Evolutionary conservation across 2,888 invertebrate species (phyloP).

Genomic region (Petrophora chlorosata): DNA sequence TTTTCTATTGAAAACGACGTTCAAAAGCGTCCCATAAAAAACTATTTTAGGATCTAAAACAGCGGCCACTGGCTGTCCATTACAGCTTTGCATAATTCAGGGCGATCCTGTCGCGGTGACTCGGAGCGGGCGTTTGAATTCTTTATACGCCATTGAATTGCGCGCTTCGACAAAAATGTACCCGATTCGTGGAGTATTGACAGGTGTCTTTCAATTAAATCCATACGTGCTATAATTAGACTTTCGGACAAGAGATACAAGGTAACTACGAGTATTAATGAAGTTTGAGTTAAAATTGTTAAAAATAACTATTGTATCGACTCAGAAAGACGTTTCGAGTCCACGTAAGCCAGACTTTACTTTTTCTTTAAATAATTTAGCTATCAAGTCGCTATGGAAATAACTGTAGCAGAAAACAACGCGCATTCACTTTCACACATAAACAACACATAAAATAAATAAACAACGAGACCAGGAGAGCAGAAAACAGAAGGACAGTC

Average conservation of each 20-base stretch:
- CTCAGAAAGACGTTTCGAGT: no score
- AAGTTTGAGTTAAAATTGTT: conserved; percentile 6
- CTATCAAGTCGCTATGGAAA: conserved; percentile 20
- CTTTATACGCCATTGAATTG: conserved; percentile 64
- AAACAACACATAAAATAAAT: conserved; percentile 78
- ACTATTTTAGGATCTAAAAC: conserved; percentile 63
- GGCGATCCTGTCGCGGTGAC: conserved; percentile 65
- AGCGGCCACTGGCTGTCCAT: conserved; percentile 64
- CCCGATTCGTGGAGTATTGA: conserved; percentile 58
- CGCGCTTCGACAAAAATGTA: conserved; percentile 55
- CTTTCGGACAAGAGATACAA: conserved; percentile 21
- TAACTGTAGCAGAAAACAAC: conserved; percentile 34
- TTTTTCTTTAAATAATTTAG: no score
- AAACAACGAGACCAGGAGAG: conserved; percentile 67
- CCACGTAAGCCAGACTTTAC: no score
- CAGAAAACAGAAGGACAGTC: conserved; percentile 69
- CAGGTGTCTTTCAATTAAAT: conserved; percentile 72
- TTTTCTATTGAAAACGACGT: conserved; percentile 16
- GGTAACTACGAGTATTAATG: no score
- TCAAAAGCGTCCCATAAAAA: conserved; percentile 41
- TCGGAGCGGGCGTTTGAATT: conserved; percentile 68
- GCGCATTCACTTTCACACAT: conserved; percentile 65
- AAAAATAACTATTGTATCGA: conserved; percentile 9
- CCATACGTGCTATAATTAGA: conserved; percentile 30
- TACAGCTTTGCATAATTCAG: conserved; percentile 80